These are phyloP conservation scores for Trichacis sp. DNA, from an alignment of 2,888 invertebrate species.

Conservation along the genomic window DNA sequence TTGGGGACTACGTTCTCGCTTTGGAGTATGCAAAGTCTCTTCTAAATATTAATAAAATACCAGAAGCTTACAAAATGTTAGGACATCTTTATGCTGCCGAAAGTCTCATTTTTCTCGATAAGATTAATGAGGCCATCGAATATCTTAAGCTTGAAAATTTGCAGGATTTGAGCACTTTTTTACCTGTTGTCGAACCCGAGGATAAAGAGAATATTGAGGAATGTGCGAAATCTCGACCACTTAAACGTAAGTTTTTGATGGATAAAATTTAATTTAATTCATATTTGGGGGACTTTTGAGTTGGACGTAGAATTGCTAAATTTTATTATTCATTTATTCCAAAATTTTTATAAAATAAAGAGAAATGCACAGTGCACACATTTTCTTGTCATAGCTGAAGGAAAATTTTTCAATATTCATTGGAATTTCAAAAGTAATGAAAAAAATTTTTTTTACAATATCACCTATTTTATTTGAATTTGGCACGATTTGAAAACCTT, in stretches of 20 bases:
- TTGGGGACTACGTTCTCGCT: conserved; percentile 86
- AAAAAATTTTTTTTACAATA: no score
- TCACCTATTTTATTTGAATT: no score
- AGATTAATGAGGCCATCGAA: conserved; percentile 85
- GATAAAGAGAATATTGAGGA: conserved; percentile 69
- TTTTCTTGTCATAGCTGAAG: no score
- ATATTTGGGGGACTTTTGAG: no score
- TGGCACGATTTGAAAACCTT: no score
- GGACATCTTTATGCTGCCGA: conserved; percentile 93
- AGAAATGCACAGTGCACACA: no score
- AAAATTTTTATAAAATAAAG: no score
- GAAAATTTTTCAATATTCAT: no score
- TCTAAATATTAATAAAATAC: conserved; percentile 78
- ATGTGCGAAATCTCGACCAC: conserved; percentile 50
- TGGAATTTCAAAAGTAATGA: no score
- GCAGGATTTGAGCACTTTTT: conserved; percentile 70
- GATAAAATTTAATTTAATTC: no score
- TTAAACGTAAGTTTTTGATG: conserved; percentile 52
- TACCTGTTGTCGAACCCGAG: conserved; percentile 55
- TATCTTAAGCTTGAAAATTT: conserved; percentile 85
- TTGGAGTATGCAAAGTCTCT: conserved; percentile 83
- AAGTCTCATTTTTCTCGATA: conserved; percentile 84
- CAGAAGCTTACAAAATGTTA: conserved; percentile 80
- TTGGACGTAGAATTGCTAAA: no score
- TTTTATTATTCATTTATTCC: no score